Percentiles rank a stretch among this genome's conserved stretches.
Evolutionary conservation across 2,888 invertebrate species (phyloP).

Genomic region (Craniophora ligustri): DNA sequence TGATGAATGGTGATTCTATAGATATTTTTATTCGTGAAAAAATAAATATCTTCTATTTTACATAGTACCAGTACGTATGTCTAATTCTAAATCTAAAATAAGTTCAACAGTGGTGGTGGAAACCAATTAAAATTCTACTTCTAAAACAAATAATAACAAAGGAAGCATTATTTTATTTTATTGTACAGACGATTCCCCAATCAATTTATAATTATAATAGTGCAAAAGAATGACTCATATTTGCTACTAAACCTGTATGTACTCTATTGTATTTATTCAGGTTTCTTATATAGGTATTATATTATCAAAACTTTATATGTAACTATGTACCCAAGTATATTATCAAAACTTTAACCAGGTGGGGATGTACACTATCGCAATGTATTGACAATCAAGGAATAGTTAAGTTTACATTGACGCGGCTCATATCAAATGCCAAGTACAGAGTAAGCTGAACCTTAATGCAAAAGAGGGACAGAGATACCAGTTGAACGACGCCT

Average conservation of each 20-base stretch:
- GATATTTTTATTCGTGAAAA: slow-evolving; percentile 33
- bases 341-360: slow-evolving; percentile 68
- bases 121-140: slow-evolving; percentile 48
- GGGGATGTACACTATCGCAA: slow-evolving; percentile 68
- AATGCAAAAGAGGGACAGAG: slow-evolving; percentile 85
- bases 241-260: slow-evolving; percentile 59
- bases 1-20: slow-evolving; percentile 47
- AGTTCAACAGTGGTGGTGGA: slow-evolving; percentile 52
- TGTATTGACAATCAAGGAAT: slow-evolving; percentile 74
- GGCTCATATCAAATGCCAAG: slow-evolving; percentile 83
- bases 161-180: slow-evolving; percentile 63
- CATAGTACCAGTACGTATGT: slow-evolving; percentile 35
- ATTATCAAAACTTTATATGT: slow-evolving; percentile 4
- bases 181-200: slow-evolving; percentile 56
- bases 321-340: slow-evolving; percentile 29
- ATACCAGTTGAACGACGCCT: slow-evolving; percentile 85
- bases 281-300: slow-evolving; percentile 58
- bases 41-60: slow-evolving; percentile 30
- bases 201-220: slow-evolving; percentile 57
- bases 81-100: slow-evolving; percentile 34
- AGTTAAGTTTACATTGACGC: slow-evolving; percentile 75
- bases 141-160: slow-evolving; percentile 57
- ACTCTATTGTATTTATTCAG: slow-evolving; percentile 63
- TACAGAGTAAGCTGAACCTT: slow-evolving; percentile 81
- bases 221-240: slow-evolving; percentile 70